Percentiles rank a stretch among this genome's conserved stretches.
Evolutionary conservation across 2,888 invertebrate genomes (phyloP).

Genomic region (Tetragnatha montana): DNA sequence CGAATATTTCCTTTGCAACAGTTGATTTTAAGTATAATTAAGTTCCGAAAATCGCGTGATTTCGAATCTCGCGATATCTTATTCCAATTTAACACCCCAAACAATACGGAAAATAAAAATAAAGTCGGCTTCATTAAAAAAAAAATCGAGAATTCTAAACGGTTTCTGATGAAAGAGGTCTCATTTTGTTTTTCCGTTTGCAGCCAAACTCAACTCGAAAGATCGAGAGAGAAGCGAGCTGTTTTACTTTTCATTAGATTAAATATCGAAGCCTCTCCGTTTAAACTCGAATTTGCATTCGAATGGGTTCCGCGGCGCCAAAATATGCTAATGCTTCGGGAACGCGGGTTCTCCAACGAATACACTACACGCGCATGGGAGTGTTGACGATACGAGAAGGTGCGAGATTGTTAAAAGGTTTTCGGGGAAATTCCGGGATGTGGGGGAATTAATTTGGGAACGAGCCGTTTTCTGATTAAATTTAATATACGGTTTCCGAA

Average conservation of each 20-base stretch:
- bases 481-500: constrained; percentile 36
- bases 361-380: neutral
- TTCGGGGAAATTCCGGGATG: constrained; percentile 34
- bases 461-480: constrained; percentile 33
- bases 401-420: constrained; percentile 32
- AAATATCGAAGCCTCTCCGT: constrained; percentile 42
- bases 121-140: neutral
- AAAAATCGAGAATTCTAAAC: constrained; percentile 18
- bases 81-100: constrained; percentile 8
- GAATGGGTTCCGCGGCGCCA: constrained; percentile 19
- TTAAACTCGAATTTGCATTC: constrained; percentile 56
- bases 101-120: neutral
- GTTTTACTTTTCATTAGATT: constrained; percentile 56
- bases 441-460: constrained; percentile 50
- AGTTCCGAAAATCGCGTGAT: neutral
- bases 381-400: constrained; percentile 4
- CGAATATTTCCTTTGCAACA: neutral
- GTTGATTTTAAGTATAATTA: neutral
- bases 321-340: constrained; percentile 46
- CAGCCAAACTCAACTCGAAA: constrained; percentile 1
- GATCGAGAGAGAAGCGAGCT: neutral
- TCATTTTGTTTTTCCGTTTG: constrained; percentile 21
- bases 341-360: constrained; percentile 11
- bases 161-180: constrained; percentile 7
- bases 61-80: neutral